phyloP scores from a whole-genome alignment of 1,140 invertebrate genomes.

The fruit fly (Drosophila melanogaster) region Release_6_plus_ISO1_MT NT_033779.5:22039001-22039500 shows the following conservation, averaged over 20 bases:
- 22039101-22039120: conserved; percentile 41
- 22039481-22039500: conserved; percentile 45
- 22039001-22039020: background rate
- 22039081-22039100: conserved; percentile 6
- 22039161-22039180: conserved; percentile 42
- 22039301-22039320: conserved; percentile 41
- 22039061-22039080: conserved; percentile 14
- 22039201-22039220: background rate
- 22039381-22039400: background rate
- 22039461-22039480: no score
- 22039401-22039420: background rate
- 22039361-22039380: no score
- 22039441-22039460: background rate
- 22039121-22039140: conserved; percentile 27
- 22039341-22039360: conserved; percentile 1
- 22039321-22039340: conserved; percentile 48
- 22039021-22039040: conserved; percentile 20
- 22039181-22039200: conserved; percentile 18
- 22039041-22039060: conserved; percentile 17
- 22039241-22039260: conserved; percentile 43
- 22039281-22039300: conserved; percentile 68
- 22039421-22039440: background rate
- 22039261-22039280: conserved; percentile 48
- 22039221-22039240: conserved; percentile 34
- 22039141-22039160: conserved; percentile 28